Conservation (phyloP, 1,140 invertebrate genomes). For the Heliconius congener region DNA sequence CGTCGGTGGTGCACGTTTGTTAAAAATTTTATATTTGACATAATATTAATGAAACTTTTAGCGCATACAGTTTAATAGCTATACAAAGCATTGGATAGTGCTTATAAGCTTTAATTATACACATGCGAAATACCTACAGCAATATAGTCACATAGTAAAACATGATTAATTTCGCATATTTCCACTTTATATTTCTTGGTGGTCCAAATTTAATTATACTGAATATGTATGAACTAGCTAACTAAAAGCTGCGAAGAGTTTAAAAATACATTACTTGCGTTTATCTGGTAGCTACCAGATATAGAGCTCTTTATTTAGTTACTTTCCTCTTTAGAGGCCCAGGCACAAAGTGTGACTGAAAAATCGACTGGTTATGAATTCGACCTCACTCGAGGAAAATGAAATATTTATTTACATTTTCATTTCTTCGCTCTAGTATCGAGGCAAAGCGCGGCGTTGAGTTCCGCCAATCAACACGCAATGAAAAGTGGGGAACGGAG, state of each 20-base stretch:
- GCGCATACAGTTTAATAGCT: neutral
- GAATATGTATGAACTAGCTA: neutral
- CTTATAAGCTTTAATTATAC: constrained; percentile 3
- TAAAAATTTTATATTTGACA: neutral
- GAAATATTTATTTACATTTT: no score
- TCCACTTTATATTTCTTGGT: constrained; percentile 16
- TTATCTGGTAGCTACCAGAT: neutral
- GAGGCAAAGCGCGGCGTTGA: no score
- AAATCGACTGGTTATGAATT: no score
- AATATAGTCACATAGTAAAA: constrained; percentile 1
- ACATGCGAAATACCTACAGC: neutral
- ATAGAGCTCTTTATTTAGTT: no score
- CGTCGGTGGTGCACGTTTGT: no score
- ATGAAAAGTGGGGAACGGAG: no score
- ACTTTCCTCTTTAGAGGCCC: no score
- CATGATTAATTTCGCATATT: constrained; percentile 14
- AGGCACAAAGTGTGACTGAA: no score
- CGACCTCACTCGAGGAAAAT: no score
- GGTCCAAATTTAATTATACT: neutral
- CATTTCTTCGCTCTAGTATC: no score
- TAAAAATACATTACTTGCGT: neutral
- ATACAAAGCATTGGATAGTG: neutral
- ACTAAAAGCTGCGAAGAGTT: neutral
- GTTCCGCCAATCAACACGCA: no score
- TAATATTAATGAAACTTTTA: neutral